Conservation (phyloP, 2,113 vertebrate genomes). For the Stigmatopora argus region DNA sequence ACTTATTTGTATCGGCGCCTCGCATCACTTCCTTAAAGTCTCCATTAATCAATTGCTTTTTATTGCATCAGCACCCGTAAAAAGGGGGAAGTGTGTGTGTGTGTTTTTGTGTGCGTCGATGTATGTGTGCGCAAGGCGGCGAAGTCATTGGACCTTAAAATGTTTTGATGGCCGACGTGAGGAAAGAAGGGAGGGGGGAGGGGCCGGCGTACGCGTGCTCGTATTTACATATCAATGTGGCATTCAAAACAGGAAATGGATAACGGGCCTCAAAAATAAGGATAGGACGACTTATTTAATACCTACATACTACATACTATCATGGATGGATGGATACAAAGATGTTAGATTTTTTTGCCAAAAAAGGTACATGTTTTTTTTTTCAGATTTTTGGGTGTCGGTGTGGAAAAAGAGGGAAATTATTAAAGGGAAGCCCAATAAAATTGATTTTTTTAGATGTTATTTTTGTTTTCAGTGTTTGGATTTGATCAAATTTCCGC, state of each 20-base stretch:
- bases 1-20: slow-evolving; percentile 71
- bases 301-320: not conserved
- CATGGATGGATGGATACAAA: too few species aligned
- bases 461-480: too few species aligned
- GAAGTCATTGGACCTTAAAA: slow-evolving; percentile 97
- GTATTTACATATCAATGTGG: not conserved
- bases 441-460: too few species aligned
- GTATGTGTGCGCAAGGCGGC: slow-evolving; percentile 45
- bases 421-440: too few species aligned
- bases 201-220: too few species aligned
- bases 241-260: not conserved
- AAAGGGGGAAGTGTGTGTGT: slow-evolving; percentile 47
- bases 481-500: too few species aligned
- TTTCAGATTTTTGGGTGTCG: too few species aligned
- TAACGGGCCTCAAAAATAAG: not conserved
- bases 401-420: too few species aligned
- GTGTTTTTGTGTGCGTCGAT: not conserved
- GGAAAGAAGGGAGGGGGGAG: slow-evolving; percentile 33
- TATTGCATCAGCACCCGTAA: slow-evolving; percentile 81
- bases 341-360: too few species aligned
- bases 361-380: too few species aligned
- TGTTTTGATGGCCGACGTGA: slow-evolving; percentile 88
- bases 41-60: slow-evolving; percentile 77
- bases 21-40: slow-evolving; percentile 78
- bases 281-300: not conserved